Conservation (phyloP, 2,888 invertebrate species). For the Harpalus rufipes region DNA sequence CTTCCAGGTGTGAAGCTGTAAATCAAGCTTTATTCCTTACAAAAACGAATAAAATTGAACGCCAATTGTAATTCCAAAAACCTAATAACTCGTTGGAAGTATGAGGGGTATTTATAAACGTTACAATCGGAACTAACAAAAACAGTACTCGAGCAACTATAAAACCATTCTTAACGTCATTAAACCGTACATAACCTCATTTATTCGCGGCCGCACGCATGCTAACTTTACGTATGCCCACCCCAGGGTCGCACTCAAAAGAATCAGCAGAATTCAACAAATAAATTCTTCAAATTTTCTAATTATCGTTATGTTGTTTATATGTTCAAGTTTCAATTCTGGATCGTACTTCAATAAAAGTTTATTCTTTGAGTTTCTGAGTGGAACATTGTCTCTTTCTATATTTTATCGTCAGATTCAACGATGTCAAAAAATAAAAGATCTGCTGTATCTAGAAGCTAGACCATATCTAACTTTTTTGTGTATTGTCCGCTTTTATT, state of each 20-base stretch:
- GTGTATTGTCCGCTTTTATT: too few species aligned
- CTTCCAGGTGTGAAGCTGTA: conserved; percentile 38
- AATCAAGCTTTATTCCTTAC: conserved; percentile 41
- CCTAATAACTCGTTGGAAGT: conserved; percentile 53
- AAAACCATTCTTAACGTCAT: conserved; percentile 51
- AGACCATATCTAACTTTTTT: too few species aligned
- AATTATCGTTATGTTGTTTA: neutral
- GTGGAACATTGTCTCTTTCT: too few species aligned
- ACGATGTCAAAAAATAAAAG: too few species aligned
- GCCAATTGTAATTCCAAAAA: conserved; percentile 50
- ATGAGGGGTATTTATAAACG: conserved; percentile 44
- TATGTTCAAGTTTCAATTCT: neutral
- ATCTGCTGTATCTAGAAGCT: too few species aligned
- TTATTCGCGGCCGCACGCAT: conserved; percentile 52
- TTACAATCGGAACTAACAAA: conserved; percentile 53
- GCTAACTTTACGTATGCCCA: conserved; percentile 6
- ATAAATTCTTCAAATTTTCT: neutral
- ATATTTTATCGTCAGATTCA: too few species aligned
- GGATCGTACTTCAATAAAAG: neutral
- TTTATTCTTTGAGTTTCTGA: too few species aligned
- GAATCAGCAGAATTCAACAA: neutral
- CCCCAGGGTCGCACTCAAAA: neutral
- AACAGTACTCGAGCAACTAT: conserved; percentile 48
- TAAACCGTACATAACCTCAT: conserved; percentile 47
- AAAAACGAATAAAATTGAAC: conserved; percentile 52